phyloP scores from a whole-genome alignment of 2,797 vertebrate species.

The Picus viridis region DNA sequence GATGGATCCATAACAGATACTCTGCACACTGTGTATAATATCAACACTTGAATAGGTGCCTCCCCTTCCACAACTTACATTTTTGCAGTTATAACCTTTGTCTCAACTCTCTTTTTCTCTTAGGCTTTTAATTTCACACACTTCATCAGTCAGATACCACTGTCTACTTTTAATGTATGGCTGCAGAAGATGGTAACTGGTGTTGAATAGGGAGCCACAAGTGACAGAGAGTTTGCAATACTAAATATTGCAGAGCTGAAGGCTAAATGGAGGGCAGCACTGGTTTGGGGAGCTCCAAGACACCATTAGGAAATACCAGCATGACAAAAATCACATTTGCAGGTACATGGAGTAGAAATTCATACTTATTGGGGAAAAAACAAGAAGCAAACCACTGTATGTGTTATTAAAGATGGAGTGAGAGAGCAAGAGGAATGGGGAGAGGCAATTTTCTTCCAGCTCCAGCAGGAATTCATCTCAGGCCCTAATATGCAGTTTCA shows the following conservation, averaged over 20 bases:
- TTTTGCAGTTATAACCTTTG: not conserved
- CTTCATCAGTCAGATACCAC: not conserved
- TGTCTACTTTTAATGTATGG: not conserved
- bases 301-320: not conserved
- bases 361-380: not conserved
- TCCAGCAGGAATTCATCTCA: slow-evolving; percentile 31
- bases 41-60: not conserved
- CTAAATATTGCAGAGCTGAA: not conserved
- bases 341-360: slow-evolving; percentile 41
- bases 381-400: not conserved
- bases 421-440: not conserved
- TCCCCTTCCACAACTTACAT: not conserved
- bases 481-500: not conserved
- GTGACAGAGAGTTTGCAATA: not conserved
- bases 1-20: not conserved
- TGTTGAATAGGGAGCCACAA: not conserved
- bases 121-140: slow-evolving; percentile 13
- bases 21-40: not conserved
- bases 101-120: not conserved
- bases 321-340: slow-evolving; percentile 20
- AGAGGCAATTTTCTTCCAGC: slow-evolving; percentile 7
- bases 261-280: not conserved
- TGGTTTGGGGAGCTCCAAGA: not conserved
- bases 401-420: not conserved
- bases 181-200: not conserved